Percentiles rank a stretch among this genome's conserved stretches.
Evolutionary conservation across 2,888 invertebrate species (phyloP).

Genomic region (Altica lythri): DNA sequence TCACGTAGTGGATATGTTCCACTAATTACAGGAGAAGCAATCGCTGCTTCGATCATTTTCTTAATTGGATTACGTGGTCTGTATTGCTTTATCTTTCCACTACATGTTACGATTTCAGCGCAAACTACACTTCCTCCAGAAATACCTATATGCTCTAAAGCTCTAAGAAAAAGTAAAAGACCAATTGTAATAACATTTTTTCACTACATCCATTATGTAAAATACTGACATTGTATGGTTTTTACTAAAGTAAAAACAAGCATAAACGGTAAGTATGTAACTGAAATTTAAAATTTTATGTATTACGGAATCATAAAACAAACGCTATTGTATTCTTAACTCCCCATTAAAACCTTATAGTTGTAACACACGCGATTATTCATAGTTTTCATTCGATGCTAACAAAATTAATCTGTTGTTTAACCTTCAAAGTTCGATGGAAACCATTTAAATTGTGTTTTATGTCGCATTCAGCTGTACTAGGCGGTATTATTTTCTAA

Average conservation of each 20-base stretch:
- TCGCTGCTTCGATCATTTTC: too few species aligned
- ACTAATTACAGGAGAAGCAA: too few species aligned
- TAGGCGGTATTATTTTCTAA: conserved; percentile 2
- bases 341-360: background rate
- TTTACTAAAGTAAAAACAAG: background rate
- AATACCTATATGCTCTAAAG: too few species aligned
- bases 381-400: background rate
- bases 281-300: background rate
- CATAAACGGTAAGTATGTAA: background rate
- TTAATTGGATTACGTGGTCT: too few species aligned
- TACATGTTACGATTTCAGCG: too few species aligned
- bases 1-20: too few species aligned
- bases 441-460: background rate
- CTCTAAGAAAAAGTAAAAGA: too few species aligned
- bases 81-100: too few species aligned
- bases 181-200: too few species aligned
- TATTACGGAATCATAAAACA: too few species aligned
- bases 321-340: background rate
- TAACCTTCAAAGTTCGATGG: conserved; percentile 1
- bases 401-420: background rate
- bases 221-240: background rate
- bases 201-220: too few species aligned
- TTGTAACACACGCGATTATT: background rate
- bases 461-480: background rate
- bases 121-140: too few species aligned